phyloP scores from a whole-genome alignment of 2,113 vertebrate species.

The Amblyornis subalaris region DNA sequence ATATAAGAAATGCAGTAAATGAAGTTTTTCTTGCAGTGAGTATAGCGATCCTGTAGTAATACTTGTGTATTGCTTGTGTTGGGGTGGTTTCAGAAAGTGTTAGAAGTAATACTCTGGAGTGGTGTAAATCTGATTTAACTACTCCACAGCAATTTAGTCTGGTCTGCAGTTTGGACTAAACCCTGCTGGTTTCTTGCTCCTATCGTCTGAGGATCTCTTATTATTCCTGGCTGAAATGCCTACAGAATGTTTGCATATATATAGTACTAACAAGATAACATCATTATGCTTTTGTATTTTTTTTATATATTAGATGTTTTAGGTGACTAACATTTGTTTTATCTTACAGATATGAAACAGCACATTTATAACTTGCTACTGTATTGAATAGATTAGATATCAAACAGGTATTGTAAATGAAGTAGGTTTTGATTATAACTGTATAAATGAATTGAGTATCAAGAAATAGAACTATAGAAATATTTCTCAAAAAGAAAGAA shows the following conservation, averaged over 20 bases:
- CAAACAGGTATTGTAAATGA: conserved; percentile 32
- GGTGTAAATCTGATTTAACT: background rate
- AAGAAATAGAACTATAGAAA: background rate
- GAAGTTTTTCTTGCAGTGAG: background rate
- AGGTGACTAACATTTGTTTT: conserved; percentile 42
- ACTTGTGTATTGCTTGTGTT: background rate
- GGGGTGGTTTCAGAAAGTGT: background rate
- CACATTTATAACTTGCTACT: conserved; percentile 37
- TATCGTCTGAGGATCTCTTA: background rate
- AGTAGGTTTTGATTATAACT: conserved; percentile 26
- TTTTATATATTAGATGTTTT: conserved; percentile 21
- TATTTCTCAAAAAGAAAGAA: conserved; percentile 5
- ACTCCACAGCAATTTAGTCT: background rate
- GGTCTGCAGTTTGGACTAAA: background rate
- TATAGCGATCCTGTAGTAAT: background rate
- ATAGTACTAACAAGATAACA: conserved; percentile 24
- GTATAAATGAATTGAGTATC: background rate
- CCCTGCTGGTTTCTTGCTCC: background rate
- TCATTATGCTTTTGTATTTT: background rate
- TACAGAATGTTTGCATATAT: background rate
- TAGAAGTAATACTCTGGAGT: background rate
- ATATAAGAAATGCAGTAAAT: background rate
- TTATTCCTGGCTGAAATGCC: background rate
- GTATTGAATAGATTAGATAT: conserved; percentile 48
- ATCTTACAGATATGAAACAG: conserved; percentile 34